Base-by-base conservation (phyloP, 2,797 vertebrate species). In the Gorsachius magnificus region DNA sequence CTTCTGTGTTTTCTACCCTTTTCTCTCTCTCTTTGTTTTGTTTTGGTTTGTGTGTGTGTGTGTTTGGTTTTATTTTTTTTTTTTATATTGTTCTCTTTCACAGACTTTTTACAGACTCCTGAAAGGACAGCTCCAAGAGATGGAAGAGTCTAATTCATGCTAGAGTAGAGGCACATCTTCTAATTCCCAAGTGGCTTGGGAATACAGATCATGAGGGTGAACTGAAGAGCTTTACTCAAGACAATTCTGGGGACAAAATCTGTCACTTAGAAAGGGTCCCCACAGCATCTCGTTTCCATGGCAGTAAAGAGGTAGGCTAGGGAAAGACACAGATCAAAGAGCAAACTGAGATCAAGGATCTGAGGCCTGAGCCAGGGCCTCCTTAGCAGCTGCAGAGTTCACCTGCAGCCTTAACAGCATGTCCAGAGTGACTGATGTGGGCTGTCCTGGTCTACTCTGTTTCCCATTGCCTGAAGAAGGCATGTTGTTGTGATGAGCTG, bases 111-210 rank as follows among this genome's bases (percentile, higher is more conserved):
- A 8, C 11, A 66, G 53, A 43, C 6, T n/a, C 19, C 22, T 83
- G 43, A 20, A 92, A 58, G 13, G 20, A 2, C 24, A 4, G 0
- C 10, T 83, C 36, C 17, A 46, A 36, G 38, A 63, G 33, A 46
- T 0, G 0, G 3, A 56, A 4, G 5, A 66, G 10, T 22, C 18
- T 54, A 19, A 5, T 24, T 70, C 4, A 4, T 46, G 29, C 16
- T 29, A 22, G 9, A 54, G 26, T 10, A 56, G 64, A 70, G 13
- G 41, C 16, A 65, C 19, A 70, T 11, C 5, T 66, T 24, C 36
- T 50, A 61, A 43, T 43, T 43, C 41, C 41, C 7, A 58, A 31
- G 9, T 43, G 4, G 6, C 3, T 20, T 70, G 28, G 43, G 17
- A 87, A 79, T 25, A 43, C 4, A 35, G 36, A 43, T 3, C 21